Conservation (phyloP, 37 sponge, comb jelly and placozoan species). For the Aphrocallistes beatrix region DNA sequence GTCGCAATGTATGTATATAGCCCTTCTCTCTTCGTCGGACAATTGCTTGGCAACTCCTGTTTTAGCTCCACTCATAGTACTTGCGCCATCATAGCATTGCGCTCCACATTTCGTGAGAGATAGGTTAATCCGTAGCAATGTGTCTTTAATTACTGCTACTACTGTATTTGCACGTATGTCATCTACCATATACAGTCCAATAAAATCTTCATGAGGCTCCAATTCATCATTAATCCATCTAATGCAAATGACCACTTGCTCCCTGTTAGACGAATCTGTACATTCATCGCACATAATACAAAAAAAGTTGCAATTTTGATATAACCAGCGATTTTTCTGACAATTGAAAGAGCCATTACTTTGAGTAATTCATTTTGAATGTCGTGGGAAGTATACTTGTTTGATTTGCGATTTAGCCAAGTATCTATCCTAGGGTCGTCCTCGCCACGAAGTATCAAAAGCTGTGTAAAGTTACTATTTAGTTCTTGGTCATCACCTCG, state of each 20-base stretch:
- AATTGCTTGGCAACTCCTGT: slow-evolving; percentile 25
- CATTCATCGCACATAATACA: slow-evolving; percentile 32
- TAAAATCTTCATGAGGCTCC: slow-evolving; percentile 35
- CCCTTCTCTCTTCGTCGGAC: not conserved
- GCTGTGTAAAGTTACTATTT: slow-evolving; percentile 13
- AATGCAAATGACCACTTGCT: too few species aligned
- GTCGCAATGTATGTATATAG: slow-evolving; percentile 25
- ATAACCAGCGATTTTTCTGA: slow-evolving; percentile 13
- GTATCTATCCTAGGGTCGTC: too few species aligned
- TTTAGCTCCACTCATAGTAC: not conserved
- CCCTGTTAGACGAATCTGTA: slow-evolving; percentile 31
- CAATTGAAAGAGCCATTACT: slow-evolving; percentile 22
- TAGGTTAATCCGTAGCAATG: slow-evolving; percentile 10
- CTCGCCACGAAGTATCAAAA: too few species aligned
- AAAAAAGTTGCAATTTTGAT: not conserved
- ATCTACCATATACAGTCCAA: slow-evolving; percentile 27
- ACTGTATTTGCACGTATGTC: not conserved
- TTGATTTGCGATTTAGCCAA: too few species aligned
- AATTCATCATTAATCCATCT: slow-evolving; percentile 29
- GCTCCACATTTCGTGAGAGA: not conserved
- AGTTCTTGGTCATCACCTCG: too few species aligned
- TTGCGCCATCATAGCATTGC: slow-evolving; percentile 28
- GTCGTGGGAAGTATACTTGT: too few species aligned
- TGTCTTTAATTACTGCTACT: not conserved
- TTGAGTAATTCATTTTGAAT: slow-evolving; percentile 19